Evolutionary conservation across 2,888 invertebrate species (phyloP), one percentile per base, ranked within the genome.

Genomic region (Cataglyphis altisquamis): DNA sequence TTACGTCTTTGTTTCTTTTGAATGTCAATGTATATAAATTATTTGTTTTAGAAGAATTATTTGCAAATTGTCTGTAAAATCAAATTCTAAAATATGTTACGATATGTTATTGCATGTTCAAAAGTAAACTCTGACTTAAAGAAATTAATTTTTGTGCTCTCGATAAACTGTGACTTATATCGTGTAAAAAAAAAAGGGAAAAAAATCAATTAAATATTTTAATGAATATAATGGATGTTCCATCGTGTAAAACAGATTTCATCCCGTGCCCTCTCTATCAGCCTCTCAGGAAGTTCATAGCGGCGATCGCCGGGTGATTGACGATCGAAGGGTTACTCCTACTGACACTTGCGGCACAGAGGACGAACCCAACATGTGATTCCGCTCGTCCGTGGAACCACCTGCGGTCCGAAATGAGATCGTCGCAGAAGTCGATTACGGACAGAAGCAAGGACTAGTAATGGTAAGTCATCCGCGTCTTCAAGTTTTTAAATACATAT

Each of bases 321-420:
- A 89, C 86, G 89, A 89, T 77, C 87, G 89, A 88, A 88, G 88
- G 89, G 89, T 89, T 89, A 84, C 81, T 77, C 78, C 82, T 80
- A 74, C 70, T 67, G 75, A 74, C 89, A 86, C 89, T 89, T 89
- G 89, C 78, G 88, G 83, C 85, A 84, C 89, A 77, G 81, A 86
- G 82, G 81, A 73, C 82, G 85, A 83, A 66, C 63, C 72, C 80
- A 67, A 87, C 89, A 87, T 84, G 84, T 85, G 89, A 89, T 82
- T 84, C 83, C 32, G 70, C 67, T 82, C 85, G 85, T 73, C 84
- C 86, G 83, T 75, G 45, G 41, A 85, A 89, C 89, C 89, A 89
- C 89, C 89, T 89, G 89, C 86, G 67, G 45, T 77, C 85, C 85
- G 74, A 70, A 89, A 89, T 89, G 88, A 89, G 89, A 87, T 64